Base-by-base conservation (phyloP, 2,888 invertebrate genomes). In the Thecocarcelia acutangulata region DNA sequence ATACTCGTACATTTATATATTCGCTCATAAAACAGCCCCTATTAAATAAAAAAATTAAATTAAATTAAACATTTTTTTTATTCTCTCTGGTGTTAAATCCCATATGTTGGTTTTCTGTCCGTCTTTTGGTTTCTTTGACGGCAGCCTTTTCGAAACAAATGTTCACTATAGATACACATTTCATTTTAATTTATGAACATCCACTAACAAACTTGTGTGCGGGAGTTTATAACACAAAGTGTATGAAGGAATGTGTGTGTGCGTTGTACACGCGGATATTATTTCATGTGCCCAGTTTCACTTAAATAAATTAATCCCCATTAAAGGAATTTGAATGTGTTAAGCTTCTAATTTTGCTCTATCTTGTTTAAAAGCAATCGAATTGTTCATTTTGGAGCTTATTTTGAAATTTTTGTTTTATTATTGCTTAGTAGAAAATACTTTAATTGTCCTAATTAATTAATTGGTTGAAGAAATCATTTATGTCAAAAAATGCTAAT, bases 381-480 rank as follows among this genome's bases (percentile, higher is more conserved):
- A n/a, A n/a, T n/a, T n/a, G n/a, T n/a, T n/a, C n/a, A n/a, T n/a
- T n/a, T n/a, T n/a, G n/a, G n/a, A n/a, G n/a, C n/a, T n/a, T n/a
- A n/a, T n/a, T n/a, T 46, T 64, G 12, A 42, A 66, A 40, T 64
- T 21, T 9, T 33, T 33, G 1, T 33, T 33, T 33, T 33, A 5
- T 33, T 33, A 1, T 33, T 8, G 33, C 8, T 9, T 9, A 9
- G 33, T 33, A 33, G 33, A 33, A 33, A 8, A 33, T 5, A 33
- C 33, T 21, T 13, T n/a, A 9, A 68, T 70, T 69, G 46, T 63
- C 37, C 54, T 48, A 77, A 77, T 69, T 24, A 77, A 50, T 77
- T 50, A 61, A 69, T 76, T 61, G 69, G 17, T 33, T 58, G 13
- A 9, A 69, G 33, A 46, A 44, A 56, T 33, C 13, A 19, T 33